Evolutionary conservation across 2,113 vertebrate species (phyloP).

Genomic region (Tragelaphus scriptus): DNA sequence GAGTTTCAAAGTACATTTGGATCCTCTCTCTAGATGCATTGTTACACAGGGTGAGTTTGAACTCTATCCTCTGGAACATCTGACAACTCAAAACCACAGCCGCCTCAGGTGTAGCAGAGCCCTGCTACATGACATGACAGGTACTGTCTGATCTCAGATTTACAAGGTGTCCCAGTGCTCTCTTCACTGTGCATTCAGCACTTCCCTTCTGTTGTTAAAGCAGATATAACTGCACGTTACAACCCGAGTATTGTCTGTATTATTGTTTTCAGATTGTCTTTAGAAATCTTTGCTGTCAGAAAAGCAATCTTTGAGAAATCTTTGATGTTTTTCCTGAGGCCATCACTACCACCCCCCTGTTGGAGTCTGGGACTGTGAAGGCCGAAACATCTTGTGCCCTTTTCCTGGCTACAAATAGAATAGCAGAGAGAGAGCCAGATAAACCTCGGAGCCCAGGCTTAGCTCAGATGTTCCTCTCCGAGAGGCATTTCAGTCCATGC

Average conservation of each 20-base stretch:
- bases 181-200: too few species aligned
- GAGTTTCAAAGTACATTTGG: constrained; percentile 26
- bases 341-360: not conserved
- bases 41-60: not conserved
- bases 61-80: not conserved
- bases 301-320: not conserved
- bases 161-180: not conserved
- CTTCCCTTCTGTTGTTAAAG: not conserved
- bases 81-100: not conserved
- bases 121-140: not conserved
- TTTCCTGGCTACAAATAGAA: not conserved
- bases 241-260: not conserved
- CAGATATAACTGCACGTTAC: not conserved
- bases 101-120: not conserved
- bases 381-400: not conserved
- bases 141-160: not conserved
- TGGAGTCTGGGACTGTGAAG: not conserved
- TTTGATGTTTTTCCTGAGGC: not conserved
- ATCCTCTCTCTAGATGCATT: not conserved
- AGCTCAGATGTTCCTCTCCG: not conserved
- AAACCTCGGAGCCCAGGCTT: not conserved
- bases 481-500: not conserved
- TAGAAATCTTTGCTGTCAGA: not conserved
- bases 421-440: not conserved
- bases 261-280: not conserved